Evolutionary conservation across 1,140 invertebrate species (phyloP).

Genomic region (Drosophila quadrilineata): DNA sequence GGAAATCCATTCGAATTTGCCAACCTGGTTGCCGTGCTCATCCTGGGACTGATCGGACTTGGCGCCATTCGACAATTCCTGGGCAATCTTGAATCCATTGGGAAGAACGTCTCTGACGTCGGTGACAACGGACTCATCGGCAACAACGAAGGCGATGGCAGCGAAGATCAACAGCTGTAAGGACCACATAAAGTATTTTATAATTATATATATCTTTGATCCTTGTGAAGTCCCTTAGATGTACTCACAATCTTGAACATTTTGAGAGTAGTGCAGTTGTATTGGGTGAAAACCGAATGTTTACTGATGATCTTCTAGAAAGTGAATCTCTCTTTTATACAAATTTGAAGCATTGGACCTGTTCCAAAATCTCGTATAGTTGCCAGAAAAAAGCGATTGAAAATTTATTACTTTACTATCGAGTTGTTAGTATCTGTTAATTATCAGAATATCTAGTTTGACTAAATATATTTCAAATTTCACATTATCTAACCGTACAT

Average conservation of each 20-base stretch:
- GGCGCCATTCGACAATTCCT: neutral
- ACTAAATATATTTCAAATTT: too few relatives aligned
- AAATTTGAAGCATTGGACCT: neutral
- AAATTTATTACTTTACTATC: too few relatives aligned
- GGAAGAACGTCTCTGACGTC: neutral
- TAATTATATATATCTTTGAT: too few relatives aligned
- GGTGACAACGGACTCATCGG: neutral
- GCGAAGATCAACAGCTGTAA: constrained; percentile 11
- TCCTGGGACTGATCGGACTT: neutral
- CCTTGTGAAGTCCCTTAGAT: too few relatives aligned
- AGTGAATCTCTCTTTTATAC: constrained; percentile 35
- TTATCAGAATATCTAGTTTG: too few relatives aligned
- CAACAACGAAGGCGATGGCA: constrained; percentile 2
- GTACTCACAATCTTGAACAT: constrained; percentile 58
- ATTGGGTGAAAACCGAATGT: constrained; percentile 37
- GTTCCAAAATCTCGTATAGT: too few relatives aligned
- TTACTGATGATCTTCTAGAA: constrained; percentile 47
- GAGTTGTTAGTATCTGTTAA: too few relatives aligned
- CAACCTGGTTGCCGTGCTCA: constrained; percentile 2
- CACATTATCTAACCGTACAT: too few relatives aligned
- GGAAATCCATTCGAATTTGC: constrained; percentile 11
- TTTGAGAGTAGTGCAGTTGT: constrained; percentile 38
- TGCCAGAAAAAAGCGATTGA: too few relatives aligned
- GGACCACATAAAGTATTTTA: neutral
- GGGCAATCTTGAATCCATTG: neutral